These are phyloP conservation scores for Campylomormyrus numenius DNA, from an alignment of 2,113 vertebrate genomes.

Conservation along the genomic window DNA sequence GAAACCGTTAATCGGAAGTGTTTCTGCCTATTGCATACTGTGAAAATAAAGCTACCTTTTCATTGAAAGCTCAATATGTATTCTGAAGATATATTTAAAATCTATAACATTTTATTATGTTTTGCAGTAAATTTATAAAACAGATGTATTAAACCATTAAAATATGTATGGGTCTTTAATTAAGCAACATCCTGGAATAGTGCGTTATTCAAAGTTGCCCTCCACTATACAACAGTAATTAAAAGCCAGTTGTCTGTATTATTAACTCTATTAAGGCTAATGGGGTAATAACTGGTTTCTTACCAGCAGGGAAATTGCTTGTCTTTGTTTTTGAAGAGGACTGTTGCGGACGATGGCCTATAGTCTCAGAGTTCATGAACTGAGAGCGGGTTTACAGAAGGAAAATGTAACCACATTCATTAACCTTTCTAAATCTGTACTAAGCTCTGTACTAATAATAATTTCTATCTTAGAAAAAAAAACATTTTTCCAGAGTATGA, in stretches of 20 bases:
- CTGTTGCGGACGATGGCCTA: background rate
- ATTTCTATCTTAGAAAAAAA: background rate
- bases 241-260: constrained; percentile 10
- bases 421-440: background rate
- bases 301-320: background rate
- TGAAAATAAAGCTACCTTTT: background rate
- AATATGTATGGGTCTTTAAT: constrained; percentile 4
- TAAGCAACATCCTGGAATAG: background rate
- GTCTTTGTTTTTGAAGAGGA: constrained; percentile 8
- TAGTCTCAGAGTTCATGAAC: background rate
- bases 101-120: background rate
- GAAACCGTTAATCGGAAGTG: background rate
- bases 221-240: constrained; percentile 16
- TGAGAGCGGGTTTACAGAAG: background rate
- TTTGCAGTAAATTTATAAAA: background rate
- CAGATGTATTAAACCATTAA: background rate
- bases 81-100: background rate
- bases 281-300: constrained; percentile 10
- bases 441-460: background rate
- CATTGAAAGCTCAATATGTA: background rate
- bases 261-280: constrained; percentile 21
- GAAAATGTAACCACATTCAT: background rate
- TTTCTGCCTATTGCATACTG: background rate
- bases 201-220: constrained; percentile 5
- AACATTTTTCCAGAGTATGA: background rate